A percentile compares a stretch with the other conserved stretches of the same genome.
Evolutionary conservation across 2,113 vertebrate genomes (phyloP).

Genomic region (Amphiprion ocellaris): DNA sequence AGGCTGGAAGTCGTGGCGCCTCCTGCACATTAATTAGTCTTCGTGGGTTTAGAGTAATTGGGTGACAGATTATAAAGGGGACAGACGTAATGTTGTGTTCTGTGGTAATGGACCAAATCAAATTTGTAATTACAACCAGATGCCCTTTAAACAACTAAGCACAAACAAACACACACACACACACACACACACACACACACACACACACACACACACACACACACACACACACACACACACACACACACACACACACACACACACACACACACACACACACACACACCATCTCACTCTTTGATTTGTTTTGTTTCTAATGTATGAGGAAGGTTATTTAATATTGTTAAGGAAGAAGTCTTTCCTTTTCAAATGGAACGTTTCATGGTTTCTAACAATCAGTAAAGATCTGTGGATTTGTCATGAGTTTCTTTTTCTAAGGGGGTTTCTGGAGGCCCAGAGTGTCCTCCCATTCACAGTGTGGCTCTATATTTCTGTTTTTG

Average conservation of each 20-base stretch:
- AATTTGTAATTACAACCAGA: conserved; percentile 66
- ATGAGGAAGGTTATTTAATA: neutral
- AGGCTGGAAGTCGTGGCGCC: conserved; percentile 46
- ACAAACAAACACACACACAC: conserved; percentile 13
- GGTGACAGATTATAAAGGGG: conserved; percentile 53
- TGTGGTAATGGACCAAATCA: conserved; percentile 60
- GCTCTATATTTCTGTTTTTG: conserved; percentile 5
- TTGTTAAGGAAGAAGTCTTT: neutral
- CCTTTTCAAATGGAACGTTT: neutral
- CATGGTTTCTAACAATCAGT: neutral
- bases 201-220: neutral
- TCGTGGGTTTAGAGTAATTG: conserved; percentile 59
- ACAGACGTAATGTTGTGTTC: conserved; percentile 46
- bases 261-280: neutral
- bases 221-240: neutral
- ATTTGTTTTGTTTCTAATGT: conserved; percentile 22
- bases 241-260: neutral
- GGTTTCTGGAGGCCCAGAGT: neutral
- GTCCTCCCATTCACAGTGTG: conserved; percentile 12
- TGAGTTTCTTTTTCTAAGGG: neutral
- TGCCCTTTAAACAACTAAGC: conserved; percentile 35
- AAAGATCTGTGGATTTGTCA: conserved; percentile 10
- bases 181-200: neutral
- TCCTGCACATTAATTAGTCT: conserved; percentile 54
- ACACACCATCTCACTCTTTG: neutral